Percentiles rank a stretch among this genome's conserved stretches.
Conservation (phyloP, 1,140 invertebrate genomes). For the Brachionus rotundiformis region DNA sequence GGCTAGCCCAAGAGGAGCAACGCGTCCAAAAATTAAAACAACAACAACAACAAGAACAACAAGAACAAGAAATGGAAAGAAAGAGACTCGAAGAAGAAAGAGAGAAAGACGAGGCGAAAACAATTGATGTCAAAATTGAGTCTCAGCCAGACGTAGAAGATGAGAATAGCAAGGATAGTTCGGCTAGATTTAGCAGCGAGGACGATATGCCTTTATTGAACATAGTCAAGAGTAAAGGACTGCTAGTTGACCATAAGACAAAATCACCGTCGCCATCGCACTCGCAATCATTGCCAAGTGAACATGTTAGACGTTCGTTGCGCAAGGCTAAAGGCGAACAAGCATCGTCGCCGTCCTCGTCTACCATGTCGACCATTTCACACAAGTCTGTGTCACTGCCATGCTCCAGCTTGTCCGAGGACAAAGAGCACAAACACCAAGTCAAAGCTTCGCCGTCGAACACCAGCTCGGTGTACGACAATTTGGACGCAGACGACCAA, state of each 20-base stretch:
- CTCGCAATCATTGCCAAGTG: neutral
- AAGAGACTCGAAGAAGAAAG: neutral
- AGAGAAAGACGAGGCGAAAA: neutral
- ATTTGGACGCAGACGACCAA: neutral
- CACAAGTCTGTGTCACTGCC: constrained; percentile 6
- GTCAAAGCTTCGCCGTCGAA: neutral
- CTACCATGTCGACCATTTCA: neutral
- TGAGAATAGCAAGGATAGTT: neutral
- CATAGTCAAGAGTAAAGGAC: neutral
- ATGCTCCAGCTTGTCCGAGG: neutral
- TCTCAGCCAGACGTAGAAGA: neutral
- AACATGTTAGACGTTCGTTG: neutral
- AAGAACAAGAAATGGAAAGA: neutral
- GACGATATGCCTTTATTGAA: constrained; percentile 17
- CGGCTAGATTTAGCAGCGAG: constrained; percentile 21
- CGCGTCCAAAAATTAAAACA: neutral
- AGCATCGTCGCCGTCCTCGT: neutral
- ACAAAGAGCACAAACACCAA: neutral
- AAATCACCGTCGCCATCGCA: constrained; percentile 24
- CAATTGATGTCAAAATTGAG: neutral
- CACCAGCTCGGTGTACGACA: constrained; percentile 21
- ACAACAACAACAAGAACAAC: neutral
- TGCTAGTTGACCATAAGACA: neutral
- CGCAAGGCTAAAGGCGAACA: neutral
- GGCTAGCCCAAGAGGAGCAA: neutral